Evolutionary conservation across 1,140 invertebrate genomes (phyloP), one percentile per base, ranked within the genome.

Genomic region (Heliothis virescens): DNA sequence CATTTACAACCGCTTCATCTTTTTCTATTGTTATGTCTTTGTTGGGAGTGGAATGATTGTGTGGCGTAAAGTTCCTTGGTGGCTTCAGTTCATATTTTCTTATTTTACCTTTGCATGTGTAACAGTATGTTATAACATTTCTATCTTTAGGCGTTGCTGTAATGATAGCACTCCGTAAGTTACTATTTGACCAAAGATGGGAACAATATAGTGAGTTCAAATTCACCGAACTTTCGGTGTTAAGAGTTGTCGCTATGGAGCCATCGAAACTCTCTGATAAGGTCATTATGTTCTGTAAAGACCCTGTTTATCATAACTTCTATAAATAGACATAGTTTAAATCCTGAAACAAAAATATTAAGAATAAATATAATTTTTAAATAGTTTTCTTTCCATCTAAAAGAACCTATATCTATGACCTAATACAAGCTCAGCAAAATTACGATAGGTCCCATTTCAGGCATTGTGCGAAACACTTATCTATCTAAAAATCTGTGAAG

Each of bases 31-130:
- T 65, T 57, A 82, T 79, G 10, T 74, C 90, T 79, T 78, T 78
- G 76, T 92, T 93, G 55, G 95, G 95, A 82, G 95, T 95, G 5
- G 95, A 95, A 90, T 94, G 91, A 81, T 87, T 85, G 72, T 87
- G 88, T 59, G 94, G 94, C 74, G 84, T 57, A 83, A 94, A 93
- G 72, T 59, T 83, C 59, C 79, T 86, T 34, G 82, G 81, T 55
- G 90, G 87, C 79, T 87, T 92, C 16, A 94, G 80, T 80, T 93
- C 89, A 88, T 94, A 94, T 85, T 90, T 93, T 86, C 93, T 90
- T 87, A 93, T 92, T 85, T 94, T 94, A 34, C 90, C 92, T 82
- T 87, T 90, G 84, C 93, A 94, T 15, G 90, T 90, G 29, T 91
- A 90, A 75, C 93, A 94, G 82, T 92, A 89, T 79, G 89, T 91